These are phyloP conservation scores for Gobio gobio DNA, from an alignment of 2,113 vertebrate genomes.

Conservation along the genomic window DNA sequence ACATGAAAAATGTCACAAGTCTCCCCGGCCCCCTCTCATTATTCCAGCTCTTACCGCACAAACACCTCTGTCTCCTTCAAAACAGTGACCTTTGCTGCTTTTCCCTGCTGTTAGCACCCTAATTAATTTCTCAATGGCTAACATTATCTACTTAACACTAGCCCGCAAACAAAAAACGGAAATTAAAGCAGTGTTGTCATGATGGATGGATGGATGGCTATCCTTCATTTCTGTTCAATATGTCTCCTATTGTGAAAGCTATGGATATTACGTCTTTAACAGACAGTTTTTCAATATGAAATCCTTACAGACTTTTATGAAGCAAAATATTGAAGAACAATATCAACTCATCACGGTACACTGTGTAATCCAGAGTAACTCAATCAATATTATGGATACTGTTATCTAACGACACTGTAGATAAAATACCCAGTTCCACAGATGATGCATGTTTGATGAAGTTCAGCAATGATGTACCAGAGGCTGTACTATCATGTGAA, in stretches of 20 bases:
- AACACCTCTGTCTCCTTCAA: slow-evolving; percentile 5
- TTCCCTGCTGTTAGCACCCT: background rate
- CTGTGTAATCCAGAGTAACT: background rate
- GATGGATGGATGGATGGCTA: no score
- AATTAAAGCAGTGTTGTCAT: no score
- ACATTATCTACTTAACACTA: background rate
- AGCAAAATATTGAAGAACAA: background rate
- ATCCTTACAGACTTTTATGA: slow-evolving; percentile 22
- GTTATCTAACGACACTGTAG: background rate
- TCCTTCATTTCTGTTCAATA: slow-evolving; percentile 11
- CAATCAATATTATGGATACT: background rate
- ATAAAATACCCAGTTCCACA: background rate
- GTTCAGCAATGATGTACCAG: background rate
- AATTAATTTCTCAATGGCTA: background rate
- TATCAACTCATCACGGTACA: background rate
- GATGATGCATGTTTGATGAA: background rate
- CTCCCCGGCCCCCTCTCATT: background rate
- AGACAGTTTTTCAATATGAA: background rate
- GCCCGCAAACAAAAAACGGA: no score
- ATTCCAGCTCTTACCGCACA: slow-evolving; percentile 22
- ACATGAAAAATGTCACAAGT: slow-evolving; percentile 43
- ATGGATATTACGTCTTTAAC: background rate
- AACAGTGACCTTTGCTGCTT: slow-evolving; percentile 18
- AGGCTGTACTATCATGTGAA: background rate
- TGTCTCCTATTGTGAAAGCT: background rate